phyloP scores from a whole-genome alignment of 2,888 invertebrate genomes.

The Actias luna region DNA sequence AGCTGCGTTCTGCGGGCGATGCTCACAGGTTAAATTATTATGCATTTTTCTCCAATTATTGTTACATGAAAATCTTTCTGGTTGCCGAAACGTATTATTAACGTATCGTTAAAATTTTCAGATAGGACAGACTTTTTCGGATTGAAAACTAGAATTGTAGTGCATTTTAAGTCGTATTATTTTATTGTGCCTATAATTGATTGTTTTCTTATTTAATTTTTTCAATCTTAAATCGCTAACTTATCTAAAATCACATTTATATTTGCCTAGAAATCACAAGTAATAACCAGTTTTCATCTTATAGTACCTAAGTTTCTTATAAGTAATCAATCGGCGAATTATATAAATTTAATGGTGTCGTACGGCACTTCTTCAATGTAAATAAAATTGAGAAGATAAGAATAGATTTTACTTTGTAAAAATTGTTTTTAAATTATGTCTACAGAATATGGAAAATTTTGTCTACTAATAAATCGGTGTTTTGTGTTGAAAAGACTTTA shows the following conservation, averaged over 20 bases:
- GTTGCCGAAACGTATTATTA: background rate
- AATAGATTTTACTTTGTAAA: background rate
- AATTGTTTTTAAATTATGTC: too few relatives aligned
- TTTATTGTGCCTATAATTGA: background rate
- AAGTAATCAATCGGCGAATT: background rate
- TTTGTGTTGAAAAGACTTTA: too few relatives aligned
- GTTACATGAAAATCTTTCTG: background rate
- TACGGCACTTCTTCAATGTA: background rate
- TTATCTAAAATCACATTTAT: background rate
- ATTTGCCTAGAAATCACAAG: background rate
- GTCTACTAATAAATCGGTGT: too few relatives aligned
- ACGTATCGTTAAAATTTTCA: background rate
- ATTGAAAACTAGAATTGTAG: background rate
- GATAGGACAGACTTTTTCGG: background rate
- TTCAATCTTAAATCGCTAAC: background rate
- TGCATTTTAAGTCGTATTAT: background rate
- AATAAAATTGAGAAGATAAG: background rate
- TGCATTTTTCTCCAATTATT: background rate
- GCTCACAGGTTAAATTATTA: slow-evolving; percentile 68
- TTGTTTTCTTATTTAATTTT: too few relatives aligned
- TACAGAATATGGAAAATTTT: too few relatives aligned
- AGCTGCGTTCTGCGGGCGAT: slow-evolving; percentile 79
- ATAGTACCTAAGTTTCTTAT: too few relatives aligned
- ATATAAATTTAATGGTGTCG: background rate
- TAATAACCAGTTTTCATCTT: too few relatives aligned